Percentiles rank a stretch among this genome's conserved stretches.
These are phyloP conservation scores for Meteorus cinctellus DNA, from an alignment of 2,888 invertebrate genomes.

Conservation along the genomic window DNA sequence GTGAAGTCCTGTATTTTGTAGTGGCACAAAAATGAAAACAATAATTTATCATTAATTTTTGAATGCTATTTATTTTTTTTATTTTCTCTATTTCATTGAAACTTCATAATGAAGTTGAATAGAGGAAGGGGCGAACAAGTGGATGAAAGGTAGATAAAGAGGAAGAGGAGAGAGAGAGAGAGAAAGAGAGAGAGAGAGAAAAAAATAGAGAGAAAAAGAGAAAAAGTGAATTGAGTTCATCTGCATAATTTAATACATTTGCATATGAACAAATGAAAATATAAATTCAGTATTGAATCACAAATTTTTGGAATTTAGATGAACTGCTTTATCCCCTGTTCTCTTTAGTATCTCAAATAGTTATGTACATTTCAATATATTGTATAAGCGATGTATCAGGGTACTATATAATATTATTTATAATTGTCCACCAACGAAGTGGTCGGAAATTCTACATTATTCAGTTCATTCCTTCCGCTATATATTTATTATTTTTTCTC, in stretches of 20 bases:
- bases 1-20: slow-evolving; percentile 87
- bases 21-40: slow-evolving; percentile 28
- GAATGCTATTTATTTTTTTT: slow-evolving; percentile 37
- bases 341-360: background rate
- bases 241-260: slow-evolving; percentile 11
- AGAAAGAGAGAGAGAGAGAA: background rate
- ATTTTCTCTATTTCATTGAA: slow-evolving; percentile 12
- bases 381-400: background rate
- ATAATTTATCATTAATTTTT: slow-evolving; percentile 33
- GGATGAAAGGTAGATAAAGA: background rate
- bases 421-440: slow-evolving; percentile 35
- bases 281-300: slow-evolving; percentile 26
- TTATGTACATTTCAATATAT: slow-evolving; percentile 3
- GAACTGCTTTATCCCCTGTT: slow-evolving; percentile 6
- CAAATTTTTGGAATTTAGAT: slow-evolving; percentile 26
- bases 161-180: slow-evolving; percentile 10
- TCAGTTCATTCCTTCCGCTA: background rate
- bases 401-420: background rate
- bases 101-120: slow-evolving; percentile 19
- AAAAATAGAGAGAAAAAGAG: background rate
- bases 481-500: slow-evolving; percentile 2
- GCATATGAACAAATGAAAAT: slow-evolving; percentile 36
- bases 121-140: background rate
- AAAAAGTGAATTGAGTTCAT: background rate
- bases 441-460: slow-evolving; percentile 15